Evolutionary conservation across 2,113 vertebrate species (phyloP).

Genomic region (Elachura formosa): DNA sequence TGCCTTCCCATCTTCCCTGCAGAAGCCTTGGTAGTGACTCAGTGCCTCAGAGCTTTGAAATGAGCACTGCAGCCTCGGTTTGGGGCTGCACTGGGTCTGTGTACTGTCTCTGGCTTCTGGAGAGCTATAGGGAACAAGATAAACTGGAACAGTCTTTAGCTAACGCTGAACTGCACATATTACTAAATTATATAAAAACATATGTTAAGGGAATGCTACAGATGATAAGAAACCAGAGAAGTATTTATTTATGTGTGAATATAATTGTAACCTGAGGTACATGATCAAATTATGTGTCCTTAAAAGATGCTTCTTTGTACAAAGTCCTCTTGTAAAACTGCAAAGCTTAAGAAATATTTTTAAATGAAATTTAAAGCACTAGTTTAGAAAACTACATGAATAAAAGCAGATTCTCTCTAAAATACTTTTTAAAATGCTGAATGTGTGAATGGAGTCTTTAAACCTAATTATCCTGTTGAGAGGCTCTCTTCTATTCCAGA

Average conservation of each 20-base stretch:
- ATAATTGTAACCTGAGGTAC: not conserved
- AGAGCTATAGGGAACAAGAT: not conserved
- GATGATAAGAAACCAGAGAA: not conserved
- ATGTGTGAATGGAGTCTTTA: not conserved
- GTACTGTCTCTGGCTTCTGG: not conserved
- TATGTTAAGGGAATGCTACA: not conserved
- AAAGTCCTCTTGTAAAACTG: not conserved
- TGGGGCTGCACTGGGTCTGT: fast-evolving
- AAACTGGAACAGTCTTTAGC: not conserved
- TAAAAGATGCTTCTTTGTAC: not conserved
- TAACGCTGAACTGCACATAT: fast-evolving
- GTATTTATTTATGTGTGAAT: not conserved
- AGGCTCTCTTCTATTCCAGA: not conserved
- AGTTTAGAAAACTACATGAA: not conserved
- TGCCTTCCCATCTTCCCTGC: not conserved
- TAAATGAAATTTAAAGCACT: not conserved
- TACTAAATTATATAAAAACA: not conserved
- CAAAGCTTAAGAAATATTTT: not conserved
- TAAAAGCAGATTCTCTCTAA: not conserved
- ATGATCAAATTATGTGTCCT: not conserved
- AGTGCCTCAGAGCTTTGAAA: not conserved
- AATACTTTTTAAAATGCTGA: not conserved
- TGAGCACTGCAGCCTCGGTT: not conserved
- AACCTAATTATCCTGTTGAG: fast-evolving
- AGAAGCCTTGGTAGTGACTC: not conserved